Evolutionary conservation across 2,888 invertebrate species (phyloP).

Genomic region (Sarcophaga variegata): DNA sequence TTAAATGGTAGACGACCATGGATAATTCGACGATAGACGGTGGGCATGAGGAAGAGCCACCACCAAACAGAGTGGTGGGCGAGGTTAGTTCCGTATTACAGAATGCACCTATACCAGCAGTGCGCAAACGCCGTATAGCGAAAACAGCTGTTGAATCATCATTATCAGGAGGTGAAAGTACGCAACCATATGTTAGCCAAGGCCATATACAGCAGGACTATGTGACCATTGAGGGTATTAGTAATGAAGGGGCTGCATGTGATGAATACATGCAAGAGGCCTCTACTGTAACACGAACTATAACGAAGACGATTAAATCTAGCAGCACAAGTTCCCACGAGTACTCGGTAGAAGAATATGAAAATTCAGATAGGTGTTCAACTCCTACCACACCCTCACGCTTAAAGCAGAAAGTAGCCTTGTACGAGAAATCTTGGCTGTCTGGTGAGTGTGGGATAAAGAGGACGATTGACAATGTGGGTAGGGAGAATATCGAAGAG

Average conservation of each 20-base stretch:
- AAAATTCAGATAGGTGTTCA: slow-evolving; percentile 63
- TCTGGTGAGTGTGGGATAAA: slow-evolving; percentile 79
- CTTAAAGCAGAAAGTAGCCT: slow-evolving; percentile 88
- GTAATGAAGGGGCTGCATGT: slow-evolving; percentile 10
- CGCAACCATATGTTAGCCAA: slow-evolving; percentile 64
- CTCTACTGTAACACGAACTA: slow-evolving; percentile 75
- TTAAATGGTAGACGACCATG: slow-evolving; percentile 74
- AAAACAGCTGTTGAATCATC: slow-evolving; percentile 73
- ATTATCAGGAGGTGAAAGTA: slow-evolving; percentile 32
- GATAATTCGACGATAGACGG: slow-evolving; percentile 76
- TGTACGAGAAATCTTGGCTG: slow-evolving; percentile 91
- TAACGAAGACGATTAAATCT: slow-evolving; percentile 76
- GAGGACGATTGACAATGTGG: slow-evolving; percentile 76
- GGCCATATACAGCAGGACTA: slow-evolving; percentile 62
- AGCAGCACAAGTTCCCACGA: slow-evolving; percentile 66
- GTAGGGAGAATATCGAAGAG: slow-evolving; percentile 71
- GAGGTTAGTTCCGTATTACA: slow-evolving; percentile 62
- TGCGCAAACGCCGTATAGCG: slow-evolving; percentile 74
- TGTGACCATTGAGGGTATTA: slow-evolving; percentile 24
- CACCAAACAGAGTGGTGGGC: slow-evolving; percentile 70
- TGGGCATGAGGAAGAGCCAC: slow-evolving; percentile 75
- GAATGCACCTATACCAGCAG: slow-evolving; percentile 75
- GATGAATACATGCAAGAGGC: slow-evolving; percentile 63
- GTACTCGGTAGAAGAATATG: slow-evolving; percentile 72
- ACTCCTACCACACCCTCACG: slow-evolving; percentile 80